Conservation (phyloP, 1,140 invertebrate species). For the Caenorhabditis inopinata region DNA sequence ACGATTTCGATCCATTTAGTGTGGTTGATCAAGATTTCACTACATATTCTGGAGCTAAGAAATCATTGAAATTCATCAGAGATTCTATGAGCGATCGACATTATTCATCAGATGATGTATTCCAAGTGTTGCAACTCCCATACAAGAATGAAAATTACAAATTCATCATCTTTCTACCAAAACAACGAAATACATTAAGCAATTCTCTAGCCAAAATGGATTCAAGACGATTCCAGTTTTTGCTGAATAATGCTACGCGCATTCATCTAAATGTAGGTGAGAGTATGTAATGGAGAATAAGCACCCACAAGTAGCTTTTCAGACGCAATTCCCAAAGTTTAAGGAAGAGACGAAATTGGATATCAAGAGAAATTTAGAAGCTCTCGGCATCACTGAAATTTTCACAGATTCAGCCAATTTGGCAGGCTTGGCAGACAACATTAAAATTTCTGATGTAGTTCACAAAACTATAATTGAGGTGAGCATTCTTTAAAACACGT, state of each 20-base stretch:
- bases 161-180: slow-evolving; percentile 9
- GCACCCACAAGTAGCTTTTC: not conserved
- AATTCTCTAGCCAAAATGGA: not conserved
- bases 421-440: not conserved
- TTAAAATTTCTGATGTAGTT: not conserved
- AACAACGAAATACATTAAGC: not conserved
- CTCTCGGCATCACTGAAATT: not conserved
- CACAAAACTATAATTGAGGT: slow-evolving; percentile 27
- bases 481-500: too few species aligned
- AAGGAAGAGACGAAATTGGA: not conserved
- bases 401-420: slow-evolving; percentile 5
- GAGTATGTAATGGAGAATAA: too few species aligned
- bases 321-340: slow-evolving; percentile 20
- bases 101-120: not conserved
- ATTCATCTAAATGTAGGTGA: not conserved
- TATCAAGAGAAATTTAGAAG: not conserved
- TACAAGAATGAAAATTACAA: not conserved
- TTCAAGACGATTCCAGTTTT: not conserved
- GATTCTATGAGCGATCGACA: not conserved
- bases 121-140: not conserved
- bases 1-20: not conserved
- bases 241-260: not conserved
- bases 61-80: not conserved
- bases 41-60: not conserved
- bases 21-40: not conserved